Evolutionary conservation across 2,113 vertebrate genomes (phyloP), one percentile per base, ranked within the genome.

Genomic region (Dromiciops gliroides): DNA sequence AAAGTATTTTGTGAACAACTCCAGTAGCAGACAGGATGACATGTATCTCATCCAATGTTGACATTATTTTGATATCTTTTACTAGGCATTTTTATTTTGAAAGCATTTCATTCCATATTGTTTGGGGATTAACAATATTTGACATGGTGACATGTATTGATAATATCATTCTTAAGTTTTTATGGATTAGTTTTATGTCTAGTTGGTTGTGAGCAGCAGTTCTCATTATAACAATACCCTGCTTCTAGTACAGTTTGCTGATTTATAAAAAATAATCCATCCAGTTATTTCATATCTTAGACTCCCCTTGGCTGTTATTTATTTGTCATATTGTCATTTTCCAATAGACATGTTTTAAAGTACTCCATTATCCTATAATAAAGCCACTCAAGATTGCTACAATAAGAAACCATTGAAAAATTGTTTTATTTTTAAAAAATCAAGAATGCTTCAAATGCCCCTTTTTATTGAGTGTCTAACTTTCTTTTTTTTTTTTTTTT

Each of bases 261-360:
- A 83, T 44, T 83, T 83, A 22, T 19, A 37, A n/a, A 83, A 83
- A 37, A 22, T 83, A 83, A 44, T 83, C 6, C n/a, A 22, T 83
- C 6, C 6, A 44, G 19, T 83, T 83, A 16, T 44, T 83, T 83
- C 44, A 83, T 44, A 0, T 96, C 95, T 92, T 16, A 6, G 89
- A 44, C 48, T 96, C 91, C 83, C 92, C 50, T 48, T 92, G 93
- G 50, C 92, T 49, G 90, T 96, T 97, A 96, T 89, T 95, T 93
- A 56, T 92, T 90, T 51, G 56, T 91, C 56, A 94, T 89, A 93
- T 51, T 97, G 94, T 90, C 90, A 50, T 94, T 96, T 96, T 96
- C 90, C 95, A 89, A 90, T 94, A 94, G 93, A 95, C 96, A 53
- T 83, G 50, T 83, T 96, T 83, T 96, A 95, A 91, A 56, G 95